Percentiles rank a stretch among this genome's conserved stretches.
Evolutionary conservation across 2,888 invertebrate genomes (phyloP).

Genomic region (Nomada fabriciana): DNA sequence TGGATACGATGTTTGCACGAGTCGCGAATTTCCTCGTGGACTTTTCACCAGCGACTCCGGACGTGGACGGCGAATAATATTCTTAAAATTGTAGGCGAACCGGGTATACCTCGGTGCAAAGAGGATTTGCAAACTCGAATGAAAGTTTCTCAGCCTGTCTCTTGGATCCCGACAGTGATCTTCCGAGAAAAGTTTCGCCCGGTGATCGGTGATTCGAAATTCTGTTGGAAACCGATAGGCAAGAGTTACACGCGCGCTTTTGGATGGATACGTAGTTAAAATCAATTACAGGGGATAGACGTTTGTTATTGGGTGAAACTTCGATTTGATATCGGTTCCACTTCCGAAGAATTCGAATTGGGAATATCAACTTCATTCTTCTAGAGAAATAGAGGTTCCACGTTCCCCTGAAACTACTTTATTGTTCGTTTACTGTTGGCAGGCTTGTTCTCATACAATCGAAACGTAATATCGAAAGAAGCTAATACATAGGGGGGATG

Average conservation of each 20-base stretch:
- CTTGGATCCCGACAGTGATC: slow-evolving; percentile 62
- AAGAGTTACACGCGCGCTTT: slow-evolving; percentile 37
- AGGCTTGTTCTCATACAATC: background rate
- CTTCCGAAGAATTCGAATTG: slow-evolving; percentile 22
- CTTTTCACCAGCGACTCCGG: slow-evolving; percentile 19
- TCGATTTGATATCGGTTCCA: slow-evolving; percentile 58
- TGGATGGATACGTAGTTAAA: slow-evolving; percentile 55
- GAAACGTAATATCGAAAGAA: background rate
- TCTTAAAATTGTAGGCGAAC: slow-evolving; percentile 57
- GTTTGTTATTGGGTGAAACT: slow-evolving; percentile 60
- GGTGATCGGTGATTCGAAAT: slow-evolving; percentile 64
- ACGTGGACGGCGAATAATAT: slow-evolving; percentile 59
- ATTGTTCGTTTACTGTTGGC: slow-evolving; percentile 24
- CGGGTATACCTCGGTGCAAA: slow-evolving; percentile 54
- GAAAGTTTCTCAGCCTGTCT: slow-evolving; percentile 60
- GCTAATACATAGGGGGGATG: no score
- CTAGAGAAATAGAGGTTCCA: background rate
- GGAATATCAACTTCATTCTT: slow-evolving; percentile 26
- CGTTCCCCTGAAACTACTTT: slow-evolving; percentile 21
- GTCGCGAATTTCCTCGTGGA: slow-evolving; percentile 13
- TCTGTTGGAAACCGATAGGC: slow-evolving; percentile 35
- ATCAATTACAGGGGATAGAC: slow-evolving; percentile 58
- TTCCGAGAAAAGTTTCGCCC: slow-evolving; percentile 55
- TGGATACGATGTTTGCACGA: background rate
- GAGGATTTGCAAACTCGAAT: slow-evolving; percentile 68